These are phyloP conservation scores for Nesoenas mayeri DNA, from an alignment of 2,113 vertebrate genomes.

Conservation along the genomic window DNA sequence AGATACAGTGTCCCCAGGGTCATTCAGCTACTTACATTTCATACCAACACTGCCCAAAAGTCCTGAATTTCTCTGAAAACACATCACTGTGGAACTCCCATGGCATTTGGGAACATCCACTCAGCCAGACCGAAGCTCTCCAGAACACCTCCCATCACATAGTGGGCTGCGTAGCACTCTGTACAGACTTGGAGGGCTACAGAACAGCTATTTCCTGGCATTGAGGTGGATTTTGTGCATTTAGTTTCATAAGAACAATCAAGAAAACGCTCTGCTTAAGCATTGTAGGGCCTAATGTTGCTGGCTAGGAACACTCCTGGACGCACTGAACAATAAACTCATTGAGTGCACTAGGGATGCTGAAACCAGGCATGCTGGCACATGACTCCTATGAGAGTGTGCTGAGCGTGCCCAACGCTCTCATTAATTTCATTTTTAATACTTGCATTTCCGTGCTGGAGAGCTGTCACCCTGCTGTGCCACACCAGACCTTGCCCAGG, in stretches of 20 bases:
- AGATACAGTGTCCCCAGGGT: neutral
- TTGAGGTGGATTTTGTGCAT: neutral
- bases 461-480: neutral
- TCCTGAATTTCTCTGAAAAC: neutral
- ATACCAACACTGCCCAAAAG: accelerated
- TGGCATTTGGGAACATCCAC: neutral
- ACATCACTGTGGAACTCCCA: neutral
- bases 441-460: neutral
- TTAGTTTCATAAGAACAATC: neutral
- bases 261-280: neutral
- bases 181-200: neutral
- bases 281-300: neutral
- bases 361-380: neutral
- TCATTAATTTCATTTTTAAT: neutral
- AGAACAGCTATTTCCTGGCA: neutral
- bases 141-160: neutral
- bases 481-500: neutral
- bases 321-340: neutral
- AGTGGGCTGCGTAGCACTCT: neutral
- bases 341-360: accelerated
- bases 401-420: neutral
- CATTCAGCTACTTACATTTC: neutral
- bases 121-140: neutral
- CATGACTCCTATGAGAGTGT: too few species aligned
- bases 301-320: neutral